Evolutionary conservation across 2,888 invertebrate species (phyloP), one percentile per base, ranked within the genome.

Genomic region (Xestia c-nigrum): DNA sequence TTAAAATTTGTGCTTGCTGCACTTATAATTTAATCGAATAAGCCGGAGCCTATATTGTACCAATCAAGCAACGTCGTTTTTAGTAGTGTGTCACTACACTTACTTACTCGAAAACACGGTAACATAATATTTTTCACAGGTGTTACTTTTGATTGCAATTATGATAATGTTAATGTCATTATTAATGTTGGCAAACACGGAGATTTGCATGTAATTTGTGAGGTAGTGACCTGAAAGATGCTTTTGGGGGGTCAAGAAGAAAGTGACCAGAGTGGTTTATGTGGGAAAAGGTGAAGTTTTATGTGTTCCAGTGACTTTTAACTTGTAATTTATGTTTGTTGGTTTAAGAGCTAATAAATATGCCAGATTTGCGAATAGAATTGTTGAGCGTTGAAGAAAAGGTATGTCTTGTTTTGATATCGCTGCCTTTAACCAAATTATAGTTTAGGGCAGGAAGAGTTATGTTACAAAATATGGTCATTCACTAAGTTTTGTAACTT

Each of bases 111-210:
- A 66, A 83, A 72, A 73, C 74, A 65, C 12, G 52, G 61, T 74
- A 83, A 76, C 70, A 66, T 74, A 72, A 80, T 81, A 74, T 76
- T 76, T 80, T 83, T 67, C 74, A 79, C 82, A 81, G 70, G 85
- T 83, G 69, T 80, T 81, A 47, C 78, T 78, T 77, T 80, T 86
- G 85, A 89, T 87, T 78, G 83, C 70, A 81, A 73, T 87, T 86
- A 85, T 88, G 87, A 88, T 90, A 88, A 87, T 85, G 72, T 88
- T 90, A 87, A 91, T 89, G 87, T 86, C 85, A 86, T 87, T 88
- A 89, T 89, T 89, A 89, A 89, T 87, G 85, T 80, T 74, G 52
- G 71, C 80, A 69, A 80, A 85, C 76, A 84, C 76, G 79, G 69
- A 80, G 82, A 87, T 89, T 88, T 84, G 82, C 81, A 86, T 87